phyloP scores from a whole-genome alignment of 2,797 vertebrate genomes.

The Coilia nasus region DNA sequence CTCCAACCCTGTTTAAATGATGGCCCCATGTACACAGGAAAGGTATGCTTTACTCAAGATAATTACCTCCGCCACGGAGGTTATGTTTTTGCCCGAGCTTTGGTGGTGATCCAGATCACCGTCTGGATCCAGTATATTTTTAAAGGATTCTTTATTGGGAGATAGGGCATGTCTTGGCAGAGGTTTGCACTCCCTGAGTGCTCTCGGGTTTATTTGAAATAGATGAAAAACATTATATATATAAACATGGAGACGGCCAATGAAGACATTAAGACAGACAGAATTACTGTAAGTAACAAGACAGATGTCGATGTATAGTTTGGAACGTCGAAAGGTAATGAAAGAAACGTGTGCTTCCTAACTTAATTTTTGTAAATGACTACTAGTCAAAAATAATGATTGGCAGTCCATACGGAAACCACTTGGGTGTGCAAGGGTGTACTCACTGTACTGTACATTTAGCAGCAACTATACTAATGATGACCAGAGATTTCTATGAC shows the following conservation, averaged over 20 bases:
- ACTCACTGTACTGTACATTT: neutral
- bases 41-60: neutral
- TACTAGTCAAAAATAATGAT: neutral
- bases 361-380: neutral
- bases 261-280: neutral
- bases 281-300: neutral
- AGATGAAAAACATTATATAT: neutral
- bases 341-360: neutral
- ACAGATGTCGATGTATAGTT: too few relatives aligned
- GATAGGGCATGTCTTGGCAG: too few relatives aligned
- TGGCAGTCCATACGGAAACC: neutral
- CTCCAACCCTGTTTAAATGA: too few relatives aligned
- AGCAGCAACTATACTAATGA: neutral
- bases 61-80: neutral
- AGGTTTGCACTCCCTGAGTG: too few relatives aligned
- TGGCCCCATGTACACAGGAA: too few relatives aligned
- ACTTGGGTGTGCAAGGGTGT: too few relatives aligned
- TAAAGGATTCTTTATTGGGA: too few relatives aligned
- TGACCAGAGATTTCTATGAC: neutral
- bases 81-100: too few relatives aligned
- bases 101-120: too few relatives aligned
- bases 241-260: neutral
- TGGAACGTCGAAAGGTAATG: neutral
- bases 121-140: too few relatives aligned
- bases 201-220: neutral